Conservation (phyloP, 2,888 invertebrate genomes). For the Acleris sparsana region DNA sequence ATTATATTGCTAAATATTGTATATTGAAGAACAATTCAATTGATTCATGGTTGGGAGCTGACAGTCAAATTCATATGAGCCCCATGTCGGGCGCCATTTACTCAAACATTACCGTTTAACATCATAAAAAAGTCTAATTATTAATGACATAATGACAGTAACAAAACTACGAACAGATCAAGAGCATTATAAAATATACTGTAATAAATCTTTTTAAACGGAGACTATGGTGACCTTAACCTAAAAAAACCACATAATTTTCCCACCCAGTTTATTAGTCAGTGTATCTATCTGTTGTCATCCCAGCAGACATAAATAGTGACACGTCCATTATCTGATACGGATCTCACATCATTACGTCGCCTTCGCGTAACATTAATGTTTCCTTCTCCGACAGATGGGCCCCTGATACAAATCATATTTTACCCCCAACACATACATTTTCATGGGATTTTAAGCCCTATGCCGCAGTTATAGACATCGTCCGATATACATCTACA, state of each 20-base stretch:
- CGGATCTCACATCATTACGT: conserved; percentile 61
- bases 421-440: conserved; percentile 46
- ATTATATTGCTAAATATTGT: too few relatives aligned
- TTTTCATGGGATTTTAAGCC: conserved; percentile 46
- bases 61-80: background rate
- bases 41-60: background rate
- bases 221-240: background rate
- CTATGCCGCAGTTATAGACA: conserved; percentile 36
- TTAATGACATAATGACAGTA: background rate
- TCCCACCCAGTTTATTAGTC: conserved; percentile 16
- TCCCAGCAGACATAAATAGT: conserved; percentile 66
- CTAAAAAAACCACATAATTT: background rate
- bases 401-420: conserved; percentile 65
- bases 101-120: background rate
- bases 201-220: background rate
- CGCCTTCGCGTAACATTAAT: conserved; percentile 78
- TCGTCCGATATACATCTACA: conserved; percentile 21
- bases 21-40: too few relatives aligned
- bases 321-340: conserved; percentile 80
- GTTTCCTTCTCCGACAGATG: conserved; percentile 70
- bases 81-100: conserved; percentile 9
- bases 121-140: too few relatives aligned
- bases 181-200: background rate
- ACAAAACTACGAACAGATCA: background rate
- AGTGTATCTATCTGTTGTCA: conserved; percentile 37